A percentile compares a stretch with the other conserved stretches of the same genome.
These are phyloP conservation scores for Dendrocopos noguchii DNA, from an alignment of 2,113 vertebrate genomes.

Conservation along the genomic window DNA sequence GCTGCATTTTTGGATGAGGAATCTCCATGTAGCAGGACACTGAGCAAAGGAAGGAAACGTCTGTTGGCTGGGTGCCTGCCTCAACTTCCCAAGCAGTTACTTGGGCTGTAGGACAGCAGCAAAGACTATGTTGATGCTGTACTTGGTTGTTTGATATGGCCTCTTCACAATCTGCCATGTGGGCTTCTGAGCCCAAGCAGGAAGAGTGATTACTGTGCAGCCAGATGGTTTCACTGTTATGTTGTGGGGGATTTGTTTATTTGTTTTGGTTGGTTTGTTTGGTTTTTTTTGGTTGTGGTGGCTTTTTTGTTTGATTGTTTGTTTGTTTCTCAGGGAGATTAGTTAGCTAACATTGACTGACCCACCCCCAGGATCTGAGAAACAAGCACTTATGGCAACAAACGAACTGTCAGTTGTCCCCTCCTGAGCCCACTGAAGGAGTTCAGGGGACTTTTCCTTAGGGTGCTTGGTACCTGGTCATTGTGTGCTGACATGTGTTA, in stretches of 20 bases:
- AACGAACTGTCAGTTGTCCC: constrained; percentile 7
- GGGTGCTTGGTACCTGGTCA: not conserved
- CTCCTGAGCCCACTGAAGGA: not conserved
- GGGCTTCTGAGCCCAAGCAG: not conserved
- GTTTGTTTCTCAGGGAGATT: not conserved
- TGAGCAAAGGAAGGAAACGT: not conserved
- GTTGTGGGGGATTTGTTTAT: too few relatives aligned
- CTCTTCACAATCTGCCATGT: not conserved
- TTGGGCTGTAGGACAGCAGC: not conserved
- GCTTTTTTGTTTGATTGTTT: too few relatives aligned
- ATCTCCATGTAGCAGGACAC: not conserved
- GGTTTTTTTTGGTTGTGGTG: too few relatives aligned
- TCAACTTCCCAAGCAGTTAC: not conserved
- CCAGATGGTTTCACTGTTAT: constrained; percentile 12
- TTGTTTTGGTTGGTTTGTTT: too few relatives aligned
- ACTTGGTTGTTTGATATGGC: not conserved
- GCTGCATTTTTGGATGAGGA: not conserved
- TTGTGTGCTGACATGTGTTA: not conserved
- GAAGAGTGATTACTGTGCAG: not conserved
- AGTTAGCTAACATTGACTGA: not conserved
- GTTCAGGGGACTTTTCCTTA: not conserved
- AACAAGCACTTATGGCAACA: not conserved
- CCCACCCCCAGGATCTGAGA: not conserved
- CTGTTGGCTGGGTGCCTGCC: not conserved
- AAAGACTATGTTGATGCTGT: not conserved